These are phyloP conservation scores for Sebastes nivosus DNA, from an alignment of 2,797 vertebrate species.

Conservation along the genomic window DNA sequence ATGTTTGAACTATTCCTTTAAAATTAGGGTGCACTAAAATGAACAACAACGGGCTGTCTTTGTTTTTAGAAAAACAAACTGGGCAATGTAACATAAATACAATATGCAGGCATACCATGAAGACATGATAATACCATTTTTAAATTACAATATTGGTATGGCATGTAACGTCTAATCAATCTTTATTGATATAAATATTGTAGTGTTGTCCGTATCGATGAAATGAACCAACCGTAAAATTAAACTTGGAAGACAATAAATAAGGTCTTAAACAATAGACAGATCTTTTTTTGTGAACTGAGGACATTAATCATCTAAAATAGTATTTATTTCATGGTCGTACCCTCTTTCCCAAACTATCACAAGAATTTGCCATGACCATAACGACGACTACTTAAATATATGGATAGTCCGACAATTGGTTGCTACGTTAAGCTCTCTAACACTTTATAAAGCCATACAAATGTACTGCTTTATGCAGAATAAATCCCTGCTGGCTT, in stretches of 20 bases:
- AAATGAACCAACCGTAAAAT: neutral
- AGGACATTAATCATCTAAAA: neutral
- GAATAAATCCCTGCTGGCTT: conserved; percentile 38
- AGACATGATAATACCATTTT: neutral
- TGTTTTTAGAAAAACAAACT: neutral
- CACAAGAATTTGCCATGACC: neutral
- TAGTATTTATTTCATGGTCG: neutral
- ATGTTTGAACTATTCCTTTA: neutral
- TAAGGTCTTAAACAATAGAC: too few species aligned
- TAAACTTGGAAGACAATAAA: neutral
- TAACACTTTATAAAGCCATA: conserved; percentile 15
- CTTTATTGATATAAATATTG: neutral
- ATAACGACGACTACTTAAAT: neutral
- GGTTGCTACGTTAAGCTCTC: conserved; percentile 8
- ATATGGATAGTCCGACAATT: neutral
- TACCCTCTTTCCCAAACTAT: neutral
- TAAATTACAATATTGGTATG: neutral
- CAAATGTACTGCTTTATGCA: conserved; percentile 17
- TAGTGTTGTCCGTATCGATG: neutral
- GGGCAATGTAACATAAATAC: neutral
- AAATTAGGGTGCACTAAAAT: neutral
- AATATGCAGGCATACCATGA: neutral
- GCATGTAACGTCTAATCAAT: neutral
- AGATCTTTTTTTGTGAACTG: neutral
- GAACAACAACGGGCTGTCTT: neutral